phyloP scores from a whole-genome alignment of 2,113 vertebrate species.

The Rhabdomys dilectus region DNA sequence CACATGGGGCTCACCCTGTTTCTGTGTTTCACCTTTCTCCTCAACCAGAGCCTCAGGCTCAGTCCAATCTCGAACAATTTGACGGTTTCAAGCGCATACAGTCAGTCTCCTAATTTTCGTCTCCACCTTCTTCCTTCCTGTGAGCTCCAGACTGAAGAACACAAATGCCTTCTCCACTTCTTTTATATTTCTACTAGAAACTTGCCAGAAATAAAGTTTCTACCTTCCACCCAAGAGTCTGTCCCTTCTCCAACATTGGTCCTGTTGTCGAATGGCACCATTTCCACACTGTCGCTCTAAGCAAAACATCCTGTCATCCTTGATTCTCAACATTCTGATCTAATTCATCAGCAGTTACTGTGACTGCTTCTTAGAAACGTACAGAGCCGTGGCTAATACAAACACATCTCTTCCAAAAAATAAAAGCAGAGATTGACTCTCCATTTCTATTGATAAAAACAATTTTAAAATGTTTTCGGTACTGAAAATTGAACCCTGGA shows the following conservation, averaged over 20 bases:
- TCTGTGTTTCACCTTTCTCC: not conserved
- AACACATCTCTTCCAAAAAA: not conserved
- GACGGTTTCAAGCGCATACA: conserved; percentile 33
- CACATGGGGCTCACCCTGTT: not conserved
- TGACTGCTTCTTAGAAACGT: not conserved
- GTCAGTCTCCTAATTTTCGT: not conserved
- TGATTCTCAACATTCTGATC: not conserved
- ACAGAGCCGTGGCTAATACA: not conserved
- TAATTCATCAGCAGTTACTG: conserved; percentile 2
- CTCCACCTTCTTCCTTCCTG: not conserved
- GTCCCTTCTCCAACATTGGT: not conserved
- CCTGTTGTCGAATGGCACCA: not conserved
- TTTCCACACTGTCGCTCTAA: not conserved
- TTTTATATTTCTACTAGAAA: not conserved
- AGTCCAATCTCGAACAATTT: not conserved
- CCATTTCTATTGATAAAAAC: conserved; percentile 1
- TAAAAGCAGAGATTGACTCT: not conserved
- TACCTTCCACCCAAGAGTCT: not conserved
- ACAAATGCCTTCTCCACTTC: not conserved
- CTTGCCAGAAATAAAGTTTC: not conserved
- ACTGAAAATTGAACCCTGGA: not conserved
- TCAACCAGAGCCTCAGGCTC: not conserved
- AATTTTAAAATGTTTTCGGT: not conserved
- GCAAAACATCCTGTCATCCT: not conserved
- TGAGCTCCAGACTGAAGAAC: not conserved